phyloP scores from a whole-genome alignment of 2,113 vertebrate genomes.

The Stigmatopora argus region DNA sequence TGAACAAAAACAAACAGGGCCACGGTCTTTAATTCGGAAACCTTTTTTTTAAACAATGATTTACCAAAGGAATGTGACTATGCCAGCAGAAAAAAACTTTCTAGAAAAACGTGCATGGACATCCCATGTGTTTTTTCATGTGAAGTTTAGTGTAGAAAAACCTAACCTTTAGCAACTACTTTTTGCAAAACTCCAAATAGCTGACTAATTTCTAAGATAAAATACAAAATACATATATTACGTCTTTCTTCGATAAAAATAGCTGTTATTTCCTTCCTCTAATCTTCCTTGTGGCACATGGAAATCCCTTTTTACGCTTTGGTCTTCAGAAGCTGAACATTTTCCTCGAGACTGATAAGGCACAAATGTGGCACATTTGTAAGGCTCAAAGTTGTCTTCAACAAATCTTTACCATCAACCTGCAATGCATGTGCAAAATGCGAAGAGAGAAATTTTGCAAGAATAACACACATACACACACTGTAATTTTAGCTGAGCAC shows the following conservation, averaged over 20 bases:
- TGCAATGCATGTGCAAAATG: neutral
- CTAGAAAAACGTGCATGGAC: no score
- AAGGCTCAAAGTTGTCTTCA: neutral
- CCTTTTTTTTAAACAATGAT: no score
- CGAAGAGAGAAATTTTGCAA: neutral
- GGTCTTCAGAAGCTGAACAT: conserved; percentile 2
- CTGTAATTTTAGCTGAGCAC: neutral
- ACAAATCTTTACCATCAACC: neutral
- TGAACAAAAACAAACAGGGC: neutral
- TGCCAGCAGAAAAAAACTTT: no score
- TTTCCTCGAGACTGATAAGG: neutral
- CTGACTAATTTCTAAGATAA: no score
- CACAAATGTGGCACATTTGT: neutral
- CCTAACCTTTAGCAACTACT: no score
- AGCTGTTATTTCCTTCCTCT: neutral
- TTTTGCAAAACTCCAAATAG: no score
- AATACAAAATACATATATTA: neutral
- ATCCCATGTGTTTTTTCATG: no score
- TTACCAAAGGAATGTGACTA: no score
- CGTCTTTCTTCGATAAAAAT: neutral
- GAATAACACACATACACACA: neutral
- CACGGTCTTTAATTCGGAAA: neutral
- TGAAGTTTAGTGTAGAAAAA: no score
- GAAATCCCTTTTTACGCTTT: conserved; percentile 8
- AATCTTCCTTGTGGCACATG: neutral